These are phyloP conservation scores for Pentamera pediparva DNA, from an alignment of 53 echinoderm and acorn worm species.

Conservation along the genomic window DNA sequence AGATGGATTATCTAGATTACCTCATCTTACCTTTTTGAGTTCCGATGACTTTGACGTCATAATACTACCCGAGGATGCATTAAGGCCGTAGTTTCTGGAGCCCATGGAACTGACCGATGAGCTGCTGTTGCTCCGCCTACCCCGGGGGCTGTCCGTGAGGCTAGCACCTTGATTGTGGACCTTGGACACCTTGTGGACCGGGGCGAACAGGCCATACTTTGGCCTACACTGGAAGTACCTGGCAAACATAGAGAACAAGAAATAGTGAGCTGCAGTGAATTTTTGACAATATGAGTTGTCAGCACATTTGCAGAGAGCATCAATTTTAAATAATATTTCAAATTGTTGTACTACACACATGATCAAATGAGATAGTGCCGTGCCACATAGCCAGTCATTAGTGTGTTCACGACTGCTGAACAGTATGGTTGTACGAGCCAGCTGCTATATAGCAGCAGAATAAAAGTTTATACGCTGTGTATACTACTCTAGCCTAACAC, in stretches of 20 bases:
- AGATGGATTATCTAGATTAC: background rate
- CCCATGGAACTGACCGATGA: conserved; percentile 93
- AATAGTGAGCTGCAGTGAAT: background rate
- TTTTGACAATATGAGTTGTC: background rate
- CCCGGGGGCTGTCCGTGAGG: conserved; percentile 28
- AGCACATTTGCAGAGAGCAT: background rate
- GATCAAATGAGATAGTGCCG: too few relatives aligned
- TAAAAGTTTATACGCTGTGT: too few relatives aligned
- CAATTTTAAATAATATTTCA: too few relatives aligned
- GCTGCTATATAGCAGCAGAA: too few relatives aligned
- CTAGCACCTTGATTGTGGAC: conserved; percentile 57
- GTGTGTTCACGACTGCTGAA: too few relatives aligned
- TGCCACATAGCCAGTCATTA: too few relatives aligned
- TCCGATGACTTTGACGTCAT: conserved; percentile 35
- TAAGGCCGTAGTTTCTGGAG: conserved; percentile 52
- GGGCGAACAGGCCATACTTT: conserved; percentile 95
- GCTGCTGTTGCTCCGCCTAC: conserved; percentile 82
- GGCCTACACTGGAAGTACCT: conserved; percentile 92
- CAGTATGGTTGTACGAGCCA: too few relatives aligned
- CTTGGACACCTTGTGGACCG: conserved; percentile 94
- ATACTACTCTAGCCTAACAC: too few relatives aligned
- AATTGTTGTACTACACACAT: too few relatives aligned
- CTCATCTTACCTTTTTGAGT: conserved; percentile 30
- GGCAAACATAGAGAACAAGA: background rate
- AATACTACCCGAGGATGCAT: conserved; percentile 31